Evolutionary conservation across 2,113 vertebrate species (phyloP).

Genomic region (Tinamus guttatus): DNA sequence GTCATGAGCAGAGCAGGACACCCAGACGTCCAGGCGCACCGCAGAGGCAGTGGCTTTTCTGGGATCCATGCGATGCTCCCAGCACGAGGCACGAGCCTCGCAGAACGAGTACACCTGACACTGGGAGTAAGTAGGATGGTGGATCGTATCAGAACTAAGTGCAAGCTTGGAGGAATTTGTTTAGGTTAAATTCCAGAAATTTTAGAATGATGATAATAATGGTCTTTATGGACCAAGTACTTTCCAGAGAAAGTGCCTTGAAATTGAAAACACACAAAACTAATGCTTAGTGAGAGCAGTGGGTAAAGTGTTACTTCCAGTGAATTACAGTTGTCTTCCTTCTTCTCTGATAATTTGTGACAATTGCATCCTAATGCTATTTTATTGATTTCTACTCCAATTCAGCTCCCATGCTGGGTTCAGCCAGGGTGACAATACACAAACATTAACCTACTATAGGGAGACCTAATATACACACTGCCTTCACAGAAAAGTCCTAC

Average conservation of each 20-base stretch:
- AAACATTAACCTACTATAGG: conserved; percentile 34
- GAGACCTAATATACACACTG: neutral
- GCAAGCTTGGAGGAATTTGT: conserved; percentile 65
- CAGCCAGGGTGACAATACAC: conserved; percentile 61
- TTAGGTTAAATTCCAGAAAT: conserved; percentile 75
- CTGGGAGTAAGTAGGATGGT: neutral
- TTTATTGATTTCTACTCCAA: conserved; percentile 77
- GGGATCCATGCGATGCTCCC: neutral
- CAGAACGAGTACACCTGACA: neutral
- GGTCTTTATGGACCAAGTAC: conserved; percentile 61
- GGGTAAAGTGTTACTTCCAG: conserved; percentile 64
- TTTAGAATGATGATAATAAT: conserved; percentile 67
- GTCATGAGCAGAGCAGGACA: neutral
- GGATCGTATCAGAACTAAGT: conserved; percentile 26
- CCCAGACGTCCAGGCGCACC: neutral
- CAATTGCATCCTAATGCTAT: conserved; percentile 78
- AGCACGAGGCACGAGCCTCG: neutral
- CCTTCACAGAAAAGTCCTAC: neutral
- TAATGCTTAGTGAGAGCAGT: conserved; percentile 69
- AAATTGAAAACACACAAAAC: conserved; percentile 71
- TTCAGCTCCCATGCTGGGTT: conserved; percentile 73
- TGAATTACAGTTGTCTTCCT: conserved; percentile 77
- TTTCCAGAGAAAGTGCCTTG: conserved; percentile 50
- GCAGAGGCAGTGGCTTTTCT: neutral
- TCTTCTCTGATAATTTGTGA: conserved; percentile 73